Evolutionary conservation across 1,140 invertebrate genomes (phyloP), one percentile per base, ranked within the genome.

Genomic region (Magallana gigas): DNA sequence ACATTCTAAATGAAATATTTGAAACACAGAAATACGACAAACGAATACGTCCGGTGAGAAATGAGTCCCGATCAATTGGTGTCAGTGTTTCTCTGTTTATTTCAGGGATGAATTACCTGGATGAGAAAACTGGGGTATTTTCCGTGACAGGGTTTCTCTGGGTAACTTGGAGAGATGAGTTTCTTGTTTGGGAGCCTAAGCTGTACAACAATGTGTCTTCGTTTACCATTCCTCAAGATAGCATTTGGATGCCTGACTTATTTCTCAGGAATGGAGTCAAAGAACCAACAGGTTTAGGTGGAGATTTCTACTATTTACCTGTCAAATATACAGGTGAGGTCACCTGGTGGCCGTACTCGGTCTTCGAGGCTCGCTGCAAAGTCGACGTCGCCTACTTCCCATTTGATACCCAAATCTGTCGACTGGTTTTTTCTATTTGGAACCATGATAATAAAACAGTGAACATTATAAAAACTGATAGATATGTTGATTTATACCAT

Each of bases 21-120:
- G 68, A 76, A 76, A 36, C 18, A 29, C 23, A 29, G 29, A 76
- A 76, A 76, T 76, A 76, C 23, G 68, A 76, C 68, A 76, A 76
- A 12, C 23, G 68, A 36, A 76, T 76, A 29, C 18, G 68, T 4
- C 68, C 68, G 8, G 68, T 76, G 8, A 18, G 36, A 76, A 23
- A 76, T 9, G 23, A 29, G 18, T 76, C 68, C 18, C 23, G 36
- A 1, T 9, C 23, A 23, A 29, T 76, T 36, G 1, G 9, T 7
- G 9, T 76, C 3, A 23, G 36, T 3, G 36, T 76, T 12, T 76
- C 68, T 29, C 12, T 71, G n/a, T 11, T 6, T 8, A 71, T 71
- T 8, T 29, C 68, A 11, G 68, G 68, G 18, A 29, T 71, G 12
- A 71, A 71, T 29, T 71, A 29, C 68, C 8, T 71, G 9, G 68